These are phyloP conservation scores for Uloborus diversus DNA, from an alignment of 1,140 invertebrate genomes.

Conservation along the genomic window DNA sequence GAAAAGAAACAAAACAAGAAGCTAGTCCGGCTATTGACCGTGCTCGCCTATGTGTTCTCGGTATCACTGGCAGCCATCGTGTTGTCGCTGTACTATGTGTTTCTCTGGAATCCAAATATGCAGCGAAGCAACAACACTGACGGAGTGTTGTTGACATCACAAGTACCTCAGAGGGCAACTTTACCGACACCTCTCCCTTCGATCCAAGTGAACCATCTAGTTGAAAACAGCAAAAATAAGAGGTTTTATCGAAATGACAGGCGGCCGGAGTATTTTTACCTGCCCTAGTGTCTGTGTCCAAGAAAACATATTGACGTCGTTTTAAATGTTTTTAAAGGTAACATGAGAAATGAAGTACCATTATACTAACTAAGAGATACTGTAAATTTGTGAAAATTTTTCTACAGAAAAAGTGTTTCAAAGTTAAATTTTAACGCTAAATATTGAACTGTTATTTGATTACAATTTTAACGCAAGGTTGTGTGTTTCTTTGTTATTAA, in stretches of 20 bases:
- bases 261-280: neutral
- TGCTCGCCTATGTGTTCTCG: slow-evolving; percentile 93
- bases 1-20: slow-evolving; percentile 87
- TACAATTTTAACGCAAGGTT: no score
- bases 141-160: neutral
- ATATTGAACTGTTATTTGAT: no score
- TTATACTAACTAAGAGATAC: no score
- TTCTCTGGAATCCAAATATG: slow-evolving; percentile 88
- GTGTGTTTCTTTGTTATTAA: no score
- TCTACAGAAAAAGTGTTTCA: no score
- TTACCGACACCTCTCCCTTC: neutral
- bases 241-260: slow-evolving; percentile 30
- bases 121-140: slow-evolving; percentile 29
- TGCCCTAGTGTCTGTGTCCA: neutral
- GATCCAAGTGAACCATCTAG: neutral
- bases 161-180: neutral
- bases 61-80: slow-evolving; percentile 95
- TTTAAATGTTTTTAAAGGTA: no score
- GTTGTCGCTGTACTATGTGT: slow-evolving; percentile 93
- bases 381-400: no score
- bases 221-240: neutral
- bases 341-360: no score
- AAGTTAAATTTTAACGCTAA: no score
- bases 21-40: slow-evolving; percentile 89
- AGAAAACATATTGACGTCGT: no score